Evolutionary conservation across 2,113 vertebrate species (phyloP), one percentile per base, ranked within the genome.

Genomic region (Isichthys henryi): DNA sequence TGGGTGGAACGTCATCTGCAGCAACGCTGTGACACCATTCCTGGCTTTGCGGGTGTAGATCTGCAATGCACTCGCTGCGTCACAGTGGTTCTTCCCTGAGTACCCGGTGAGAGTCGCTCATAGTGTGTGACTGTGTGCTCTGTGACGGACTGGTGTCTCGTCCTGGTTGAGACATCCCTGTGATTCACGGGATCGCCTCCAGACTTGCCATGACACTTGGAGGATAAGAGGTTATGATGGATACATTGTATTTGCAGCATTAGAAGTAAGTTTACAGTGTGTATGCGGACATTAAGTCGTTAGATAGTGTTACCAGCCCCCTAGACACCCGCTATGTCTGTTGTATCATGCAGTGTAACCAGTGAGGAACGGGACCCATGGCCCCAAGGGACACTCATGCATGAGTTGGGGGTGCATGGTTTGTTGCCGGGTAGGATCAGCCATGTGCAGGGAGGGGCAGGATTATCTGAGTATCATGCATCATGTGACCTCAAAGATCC

Each of bases 401-500:
- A n/a, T n/a, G n/a, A n/a, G n/a, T n/a, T n/a, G 3, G 43, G 43
- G 45, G 45, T 46, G 45, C 45, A 3, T 3, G 17, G 17, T 19
- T 53, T 15, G 19, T 39, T 39, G 70, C 70, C 19, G 31, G 31
- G 31, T 77, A 31, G 70, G 70, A 31, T 77, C 31, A 35, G 70
- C 15, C 70, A 77, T 17, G 15, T 77, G 70, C 70, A 77, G 35
- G 7, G 43, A 21, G 82, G 82, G 39, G 45, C 35, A 48, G 39
- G 39, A n/a, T 77, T 77, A 77, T 39, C 31, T 80, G 74, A 80
- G 17, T 35, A 43, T 80, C 74, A 43, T 17, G 74, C 74, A 43
- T 80, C 35, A 43, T 17, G 74, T 80, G 74, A 80, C 49, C 50
- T 56, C 77, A 89, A 77, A 87, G 88, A 49, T 92, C 93, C 91